These are phyloP conservation scores for Apteryx mantelli DNA, from an alignment of 2,113 vertebrate genomes.

Conservation along the genomic window DNA sequence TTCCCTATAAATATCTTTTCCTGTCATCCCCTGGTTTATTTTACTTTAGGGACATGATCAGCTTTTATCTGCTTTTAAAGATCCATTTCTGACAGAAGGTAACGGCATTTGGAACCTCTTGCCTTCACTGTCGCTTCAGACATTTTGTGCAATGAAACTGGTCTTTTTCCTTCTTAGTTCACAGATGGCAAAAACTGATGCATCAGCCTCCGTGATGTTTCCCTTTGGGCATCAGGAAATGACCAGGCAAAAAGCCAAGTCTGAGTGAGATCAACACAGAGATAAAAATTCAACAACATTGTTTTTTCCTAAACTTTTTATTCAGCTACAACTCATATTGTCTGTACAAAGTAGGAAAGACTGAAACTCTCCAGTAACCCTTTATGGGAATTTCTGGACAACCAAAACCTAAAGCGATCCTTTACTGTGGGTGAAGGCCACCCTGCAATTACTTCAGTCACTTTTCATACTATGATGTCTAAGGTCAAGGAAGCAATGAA, in stretches of 20 bases:
- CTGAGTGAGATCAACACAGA: background rate
- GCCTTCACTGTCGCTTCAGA: background rate
- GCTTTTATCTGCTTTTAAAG: constrained; percentile 50
- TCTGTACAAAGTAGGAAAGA: background rate
- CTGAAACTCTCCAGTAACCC: background rate
- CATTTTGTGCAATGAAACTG: constrained; percentile 1
- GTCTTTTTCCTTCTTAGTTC: background rate
- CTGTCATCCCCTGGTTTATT: constrained; percentile 40
- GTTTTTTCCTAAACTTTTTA: background rate
- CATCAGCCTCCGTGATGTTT: background rate
- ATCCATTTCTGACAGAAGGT: constrained; percentile 16
- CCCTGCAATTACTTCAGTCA: background rate
- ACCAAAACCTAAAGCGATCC: background rate
- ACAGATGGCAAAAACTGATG: background rate
- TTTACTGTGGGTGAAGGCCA: background rate
- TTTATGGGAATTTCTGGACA: background rate
- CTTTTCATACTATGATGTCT: background rate
- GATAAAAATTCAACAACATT: background rate
- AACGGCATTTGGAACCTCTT: background rate
- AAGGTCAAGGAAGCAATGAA: background rate
- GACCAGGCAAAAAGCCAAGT: background rate
- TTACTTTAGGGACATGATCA: constrained; percentile 32
- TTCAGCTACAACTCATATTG: background rate
- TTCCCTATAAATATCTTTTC: constrained; percentile 39
- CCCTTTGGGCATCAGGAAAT: background rate